Evolutionary conservation across 2,888 invertebrate species (phyloP).

Genomic region (Oxystoma pomonae): DNA sequence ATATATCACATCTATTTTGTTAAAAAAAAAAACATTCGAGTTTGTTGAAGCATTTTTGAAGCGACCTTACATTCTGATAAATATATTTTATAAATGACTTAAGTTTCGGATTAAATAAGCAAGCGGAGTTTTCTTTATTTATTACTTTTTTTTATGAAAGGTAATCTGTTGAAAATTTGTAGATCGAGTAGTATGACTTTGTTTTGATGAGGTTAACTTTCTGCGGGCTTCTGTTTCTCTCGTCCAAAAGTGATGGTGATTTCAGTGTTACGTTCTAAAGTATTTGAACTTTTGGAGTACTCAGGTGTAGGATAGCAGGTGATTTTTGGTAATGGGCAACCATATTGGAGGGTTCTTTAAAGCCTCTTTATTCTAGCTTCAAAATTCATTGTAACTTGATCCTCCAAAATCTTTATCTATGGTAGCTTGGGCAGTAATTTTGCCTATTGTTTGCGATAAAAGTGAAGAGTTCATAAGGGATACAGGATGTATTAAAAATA

Average conservation of each 20-base stretch:
- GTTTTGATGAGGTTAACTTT: no score
- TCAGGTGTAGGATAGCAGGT: neutral
- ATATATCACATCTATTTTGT: neutral
- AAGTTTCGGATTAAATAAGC: no score
- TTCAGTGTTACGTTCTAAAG: neutral
- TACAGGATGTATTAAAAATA: neutral
- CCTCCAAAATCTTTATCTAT: neutral
- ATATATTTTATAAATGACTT: neutral
- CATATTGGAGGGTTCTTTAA: neutral
- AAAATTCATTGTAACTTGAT: neutral
- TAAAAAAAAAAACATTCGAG: neutral
- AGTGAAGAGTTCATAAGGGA: neutral
- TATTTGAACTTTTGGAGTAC: neutral
- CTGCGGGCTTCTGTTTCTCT: neutral
- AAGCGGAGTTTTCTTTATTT: neutral
- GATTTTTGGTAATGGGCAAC: neutral
- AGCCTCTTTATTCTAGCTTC: neutral
- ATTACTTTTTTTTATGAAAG: neutral
- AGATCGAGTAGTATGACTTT: no score
- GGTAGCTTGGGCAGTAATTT: neutral
- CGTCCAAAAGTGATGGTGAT: neutral
- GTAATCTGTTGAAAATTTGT: neutral
- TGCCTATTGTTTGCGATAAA: neutral
- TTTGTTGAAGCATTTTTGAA: neutral
- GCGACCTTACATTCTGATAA: neutral